Evolutionary conservation across 2,888 invertebrate species (phyloP).

Genomic region (Euzophera pinguis): DNA sequence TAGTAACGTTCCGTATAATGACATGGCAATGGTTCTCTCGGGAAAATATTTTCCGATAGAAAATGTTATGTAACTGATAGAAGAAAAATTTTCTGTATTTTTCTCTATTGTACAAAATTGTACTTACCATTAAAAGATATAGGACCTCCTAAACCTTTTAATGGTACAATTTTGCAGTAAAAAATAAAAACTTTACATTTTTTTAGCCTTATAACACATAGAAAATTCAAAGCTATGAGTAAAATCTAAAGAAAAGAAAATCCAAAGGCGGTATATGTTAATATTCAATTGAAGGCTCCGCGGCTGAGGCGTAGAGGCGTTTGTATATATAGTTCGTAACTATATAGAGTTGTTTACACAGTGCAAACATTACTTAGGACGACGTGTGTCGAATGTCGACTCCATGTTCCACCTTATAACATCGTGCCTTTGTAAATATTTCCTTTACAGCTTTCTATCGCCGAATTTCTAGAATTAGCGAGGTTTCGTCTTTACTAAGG

Average conservation of each 20-base stretch:
- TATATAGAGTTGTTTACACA: background rate
- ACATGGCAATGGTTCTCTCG: background rate
- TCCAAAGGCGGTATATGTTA: too few relatives aligned
- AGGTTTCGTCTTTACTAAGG: background rate
- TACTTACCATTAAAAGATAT: too few relatives aligned
- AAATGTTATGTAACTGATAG: background rate
- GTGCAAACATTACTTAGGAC: slow-evolving; percentile 20
- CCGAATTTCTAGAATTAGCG: background rate
- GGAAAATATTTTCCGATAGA: background rate
- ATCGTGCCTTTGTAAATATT: background rate
- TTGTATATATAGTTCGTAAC: too few relatives aligned
- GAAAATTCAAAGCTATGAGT: too few relatives aligned
- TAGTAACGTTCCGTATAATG: background rate
- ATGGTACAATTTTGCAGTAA: too few relatives aligned
- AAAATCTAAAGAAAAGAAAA: too few relatives aligned
- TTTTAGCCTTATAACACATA: too few relatives aligned
- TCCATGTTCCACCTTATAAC: background rate
- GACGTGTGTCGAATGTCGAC: slow-evolving; percentile 15
- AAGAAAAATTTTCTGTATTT: too few relatives aligned
- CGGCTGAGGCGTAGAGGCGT: background rate
- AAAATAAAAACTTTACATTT: too few relatives aligned
- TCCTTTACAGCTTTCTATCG: background rate
- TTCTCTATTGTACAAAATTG: too few relatives aligned
- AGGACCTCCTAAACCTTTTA: too few relatives aligned
- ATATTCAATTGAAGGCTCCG: background rate